Evolutionary conservation across 2,888 invertebrate genomes (phyloP).

Genomic region (Noctuana brunneofusca): DNA sequence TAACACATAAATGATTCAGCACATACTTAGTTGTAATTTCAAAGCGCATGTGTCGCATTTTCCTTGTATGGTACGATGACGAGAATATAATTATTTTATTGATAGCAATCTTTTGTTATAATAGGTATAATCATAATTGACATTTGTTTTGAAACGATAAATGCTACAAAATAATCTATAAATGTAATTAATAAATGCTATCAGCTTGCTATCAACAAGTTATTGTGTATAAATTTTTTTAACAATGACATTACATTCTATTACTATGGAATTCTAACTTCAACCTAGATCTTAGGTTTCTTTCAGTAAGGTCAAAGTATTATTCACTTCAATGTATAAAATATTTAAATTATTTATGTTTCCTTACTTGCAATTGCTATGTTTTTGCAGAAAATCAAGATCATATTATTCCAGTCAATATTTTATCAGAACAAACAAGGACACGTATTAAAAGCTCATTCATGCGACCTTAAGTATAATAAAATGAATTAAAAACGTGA

Average conservation of each 20-base stretch:
- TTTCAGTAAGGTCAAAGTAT: not conserved
- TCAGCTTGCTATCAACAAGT: not conserved
- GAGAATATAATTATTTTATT: slow-evolving; percentile 9
- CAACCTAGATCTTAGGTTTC: not conserved
- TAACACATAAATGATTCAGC: slow-evolving; percentile 32
- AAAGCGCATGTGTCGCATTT: slow-evolving; percentile 24
- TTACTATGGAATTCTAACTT: not conserved
- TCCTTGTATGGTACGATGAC: slow-evolving; percentile 22
- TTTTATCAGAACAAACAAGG: not conserved
- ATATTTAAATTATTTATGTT: not conserved
- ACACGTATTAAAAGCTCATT: slow-evolving; percentile 34
- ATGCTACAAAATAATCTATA: too few species aligned
- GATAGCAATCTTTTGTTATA: not conserved
- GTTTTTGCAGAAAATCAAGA: not conserved
- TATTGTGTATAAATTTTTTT: not conserved
- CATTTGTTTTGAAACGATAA: not conserved
- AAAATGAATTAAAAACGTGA: slow-evolving; percentile 28
- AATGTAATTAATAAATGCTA: too few species aligned
- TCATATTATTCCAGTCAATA: not conserved
- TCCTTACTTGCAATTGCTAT: not conserved
- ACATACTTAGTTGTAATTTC: slow-evolving; percentile 27
- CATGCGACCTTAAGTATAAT: slow-evolving; percentile 26
- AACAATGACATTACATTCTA: not conserved
- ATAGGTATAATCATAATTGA: not conserved
- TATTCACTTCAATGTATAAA: not conserved